Evolutionary conservation across 2,113 vertebrate species (phyloP), one percentile per base, ranked within the genome.

Genomic region (Mungos mungo): DNA sequence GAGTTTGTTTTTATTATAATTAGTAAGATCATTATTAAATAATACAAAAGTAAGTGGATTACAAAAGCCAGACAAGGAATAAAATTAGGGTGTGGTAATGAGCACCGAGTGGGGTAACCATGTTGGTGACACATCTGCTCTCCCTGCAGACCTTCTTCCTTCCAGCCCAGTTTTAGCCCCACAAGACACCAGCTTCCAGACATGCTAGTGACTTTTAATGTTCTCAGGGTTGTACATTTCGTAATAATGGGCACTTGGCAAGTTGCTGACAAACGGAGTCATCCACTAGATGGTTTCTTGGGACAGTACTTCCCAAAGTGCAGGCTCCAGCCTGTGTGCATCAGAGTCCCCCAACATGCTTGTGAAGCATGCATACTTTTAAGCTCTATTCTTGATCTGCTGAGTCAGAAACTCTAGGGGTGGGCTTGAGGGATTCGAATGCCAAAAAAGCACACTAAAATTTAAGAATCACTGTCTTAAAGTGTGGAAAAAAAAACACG

Each of bases 41-140:
- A 94, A 97, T 65, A 69, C n/a, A 84, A 95, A 65, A 41, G 18
- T 65, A 96, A 97, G 57, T 95, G 45, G 80, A 92, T 96, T 92
- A 93, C 4, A 19, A 68, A 31, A 96, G 12, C 69, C 87, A 96
- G 83, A 80, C 25, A 41, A 93, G 68, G 83, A 95, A 57, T 96
- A 65, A 85, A 68, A 93, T 76, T 54, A 57, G 68, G 65, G 27
- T 18, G 8, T 95, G 41, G 90, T 47, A 65, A 81, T 76, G 35
- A 52, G 6, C 29, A 86, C 52, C 52, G 57, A 35, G n/a, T 27
- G 21, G 38, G 33, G 33, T 90, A 52, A 85, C 60, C 1, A 3
- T 23, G 14, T 19, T 50, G 38, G 14, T 50, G 31, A 50, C n/a
- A 9, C 0, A 3, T 54, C 72, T 92, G 63, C 52, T 83, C 74